Percentiles rank a stretch among this genome's conserved stretches.
Evolutionary conservation across 2,888 invertebrate species (phyloP).

Genomic region (Catocala sponsa): DNA sequence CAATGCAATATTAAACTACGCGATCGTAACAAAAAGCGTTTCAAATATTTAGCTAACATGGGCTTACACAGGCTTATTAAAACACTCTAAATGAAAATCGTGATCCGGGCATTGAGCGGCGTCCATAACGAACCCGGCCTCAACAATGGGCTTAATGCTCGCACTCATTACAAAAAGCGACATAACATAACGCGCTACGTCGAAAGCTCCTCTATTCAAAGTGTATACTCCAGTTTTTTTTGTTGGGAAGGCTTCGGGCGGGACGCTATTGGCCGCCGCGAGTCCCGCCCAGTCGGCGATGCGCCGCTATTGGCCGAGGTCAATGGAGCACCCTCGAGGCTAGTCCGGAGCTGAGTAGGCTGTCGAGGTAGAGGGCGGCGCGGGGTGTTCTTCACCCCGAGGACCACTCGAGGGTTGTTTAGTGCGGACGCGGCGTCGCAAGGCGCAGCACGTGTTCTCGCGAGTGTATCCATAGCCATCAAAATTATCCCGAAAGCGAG

Average conservation of each 20-base stretch:
- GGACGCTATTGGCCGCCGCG: constrained; percentile 69
- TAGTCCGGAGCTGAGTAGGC: constrained; percentile 84
- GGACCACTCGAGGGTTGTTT: constrained; percentile 88
- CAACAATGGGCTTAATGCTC: constrained; percentile 88
- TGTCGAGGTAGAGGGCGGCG: constrained; percentile 86
- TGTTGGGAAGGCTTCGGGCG: constrained; percentile 76
- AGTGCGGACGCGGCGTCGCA: constrained; percentile 83
- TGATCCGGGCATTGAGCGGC: constrained; percentile 85
- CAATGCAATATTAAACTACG: constrained; percentile 1
- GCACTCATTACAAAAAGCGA: constrained; percentile 88
- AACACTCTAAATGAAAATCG: constrained; percentile 87
- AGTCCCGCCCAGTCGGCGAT: constrained; percentile 77
- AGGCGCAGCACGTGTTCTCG: constrained; percentile 84
- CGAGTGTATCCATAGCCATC: constrained; percentile 71
- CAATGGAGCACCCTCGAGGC: constrained; percentile 84
- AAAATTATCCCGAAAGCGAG: constrained; percentile 85
- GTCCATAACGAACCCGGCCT: constrained; percentile 85
- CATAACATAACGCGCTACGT: constrained; percentile 86
- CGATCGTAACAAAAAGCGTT: constrained; percentile 50
- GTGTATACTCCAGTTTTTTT: constrained; percentile 87
- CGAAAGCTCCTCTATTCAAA: constrained; percentile 87
- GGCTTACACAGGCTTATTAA: constrained; percentile 85
- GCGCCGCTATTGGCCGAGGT: constrained; percentile 73
- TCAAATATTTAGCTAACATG: constrained; percentile 70
- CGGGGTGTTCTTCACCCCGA: constrained; percentile 87